Evolutionary conservation across 2,888 invertebrate species (phyloP), one percentile per base, ranked within the genome.

Genomic region (Torymus auratus): DNA sequence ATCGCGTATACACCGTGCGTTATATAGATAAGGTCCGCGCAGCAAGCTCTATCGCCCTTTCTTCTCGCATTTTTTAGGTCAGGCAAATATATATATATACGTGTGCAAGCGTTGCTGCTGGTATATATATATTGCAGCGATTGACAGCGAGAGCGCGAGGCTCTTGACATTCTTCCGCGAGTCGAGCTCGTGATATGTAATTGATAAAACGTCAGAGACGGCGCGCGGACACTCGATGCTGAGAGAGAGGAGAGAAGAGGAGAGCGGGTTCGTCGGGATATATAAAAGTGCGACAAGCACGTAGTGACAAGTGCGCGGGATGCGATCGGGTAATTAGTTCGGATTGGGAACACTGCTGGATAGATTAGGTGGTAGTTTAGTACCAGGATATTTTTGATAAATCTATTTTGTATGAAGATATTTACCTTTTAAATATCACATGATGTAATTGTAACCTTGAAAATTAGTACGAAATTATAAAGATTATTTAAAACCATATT

Each of bases 121-220:
- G 41, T 41, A 41, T 7, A 7, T 28, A 28, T 28, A 41, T 41
- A 41, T 1, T 41, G 7, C 41, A 13, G 15, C 15, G 65, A 75
- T 60, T 67, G 80, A 76, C 76, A 72, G 70, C 41, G 41, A 13
- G n/a, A 58, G 61, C 41, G 41, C 15, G n/a, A 58, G 61, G 14
- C 67, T 67, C 74, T 80, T 75, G 75, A 71, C 71, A 76, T 80
- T 76, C 67, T 72, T 72, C 20, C 41, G 60, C 13, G n/a, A 5
- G 41, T 28, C 41, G 41, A 41, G 41, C 41, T 41, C 41, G 41
- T 41, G 41, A 41, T 41, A 10, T 41, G 41, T n/a, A 78, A 81
- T 81, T 78, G 81, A 78, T 78, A 81, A 81, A 81, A 78, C 52
- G 74, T 81, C 78, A 81, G 64, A 13, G 23, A 28, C 67, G 55